A percentile compares a stretch with the other conserved stretches of the same genome.
These are phyloP conservation scores for Panopea generosa DNA, from an alignment of 2,888 invertebrate species.

Conservation along the genomic window DNA sequence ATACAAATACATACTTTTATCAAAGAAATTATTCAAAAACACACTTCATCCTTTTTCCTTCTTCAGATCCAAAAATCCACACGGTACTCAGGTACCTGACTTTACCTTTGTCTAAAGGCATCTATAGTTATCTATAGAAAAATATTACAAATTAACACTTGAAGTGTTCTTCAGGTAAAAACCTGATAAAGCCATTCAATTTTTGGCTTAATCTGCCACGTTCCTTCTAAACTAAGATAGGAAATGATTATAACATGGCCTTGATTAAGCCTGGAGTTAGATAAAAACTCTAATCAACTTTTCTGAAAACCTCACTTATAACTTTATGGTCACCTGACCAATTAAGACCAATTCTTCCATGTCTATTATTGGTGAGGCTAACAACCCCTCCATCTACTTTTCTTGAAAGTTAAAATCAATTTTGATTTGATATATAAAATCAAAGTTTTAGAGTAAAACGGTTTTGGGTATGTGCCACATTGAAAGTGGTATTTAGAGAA, in stretches of 20 bases:
- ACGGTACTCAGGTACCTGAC: background rate
- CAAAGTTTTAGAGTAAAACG: too few species aligned
- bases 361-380: slow-evolving; percentile 9
- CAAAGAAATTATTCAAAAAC: background rate
- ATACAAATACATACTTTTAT: too few species aligned
- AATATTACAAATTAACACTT: slow-evolving; percentile 69
- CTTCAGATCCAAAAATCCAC: background rate
- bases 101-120: slow-evolving; percentile 2
- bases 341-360: slow-evolving; percentile 27
- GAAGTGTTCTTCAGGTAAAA: slow-evolving; percentile 63
- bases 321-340: slow-evolving; percentile 55
- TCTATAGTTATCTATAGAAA: slow-evolving; percentile 47
- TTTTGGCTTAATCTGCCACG: slow-evolving; percentile 61
- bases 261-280: slow-evolving; percentile 53
- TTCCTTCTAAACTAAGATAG: slow-evolving; percentile 62
- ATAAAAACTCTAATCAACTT: slow-evolving; percentile 65
- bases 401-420: slow-evolving; percentile 13
- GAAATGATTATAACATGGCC: slow-evolving; percentile 56
- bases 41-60: background rate
- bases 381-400: slow-evolving; percentile 2
- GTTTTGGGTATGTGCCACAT: too few species aligned
- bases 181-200: slow-evolving; percentile 66
- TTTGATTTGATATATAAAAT: too few species aligned
- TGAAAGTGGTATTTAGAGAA: too few species aligned
- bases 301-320: slow-evolving; percentile 46